Evolutionary conservation across 2,888 invertebrate species (phyloP), one percentile per base, ranked within the genome.

Genomic region (Mythimna loreyi): DNA sequence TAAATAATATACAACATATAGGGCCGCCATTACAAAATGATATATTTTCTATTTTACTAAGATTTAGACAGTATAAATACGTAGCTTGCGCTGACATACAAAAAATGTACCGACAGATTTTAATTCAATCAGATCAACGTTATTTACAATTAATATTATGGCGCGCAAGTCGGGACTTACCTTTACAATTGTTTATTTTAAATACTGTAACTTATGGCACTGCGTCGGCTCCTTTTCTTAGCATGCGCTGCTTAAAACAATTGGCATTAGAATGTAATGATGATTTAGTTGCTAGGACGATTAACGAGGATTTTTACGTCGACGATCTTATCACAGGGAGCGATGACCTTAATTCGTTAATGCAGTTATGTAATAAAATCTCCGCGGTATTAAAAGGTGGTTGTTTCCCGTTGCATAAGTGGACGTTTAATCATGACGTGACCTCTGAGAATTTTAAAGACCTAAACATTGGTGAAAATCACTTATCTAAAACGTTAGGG

Each of bases 21-120:
- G 69, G 69, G 0, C 60, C 70, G n/a, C n/a, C n/a, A 9, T 25
- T 70, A 16, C 65, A 70, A 33, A 70, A 70, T 30, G 56, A 70
- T 9, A 70, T 65, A 30, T 65, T 70, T 59, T 59, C 55, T 1
- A 69, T 64, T 23, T 36, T 69, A 47, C 13, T 69, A 0, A 25
- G 55, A 19, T 64, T 59, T 13, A 23, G 59, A 9, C 69, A 70
- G 19, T 56, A 65, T 40, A 53, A 59, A 59, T 65, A 65, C 19
- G 58, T 60, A 11, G 65, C 30, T 3, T 60, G 65, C 28, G 57
- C 61, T 0, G 60, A 70, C 47, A 25, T 71, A 21, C 1, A 71
- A 28, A 62, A 66, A 57, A 60, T 71, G 56, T 71, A 43, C 23
- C 33, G 71, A 13, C 49, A 66, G 16, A 36, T 71, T 25, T 21